Base-by-base conservation (phyloP, 2,797 vertebrate species). In the Sciaenops ocellatus region DNA sequence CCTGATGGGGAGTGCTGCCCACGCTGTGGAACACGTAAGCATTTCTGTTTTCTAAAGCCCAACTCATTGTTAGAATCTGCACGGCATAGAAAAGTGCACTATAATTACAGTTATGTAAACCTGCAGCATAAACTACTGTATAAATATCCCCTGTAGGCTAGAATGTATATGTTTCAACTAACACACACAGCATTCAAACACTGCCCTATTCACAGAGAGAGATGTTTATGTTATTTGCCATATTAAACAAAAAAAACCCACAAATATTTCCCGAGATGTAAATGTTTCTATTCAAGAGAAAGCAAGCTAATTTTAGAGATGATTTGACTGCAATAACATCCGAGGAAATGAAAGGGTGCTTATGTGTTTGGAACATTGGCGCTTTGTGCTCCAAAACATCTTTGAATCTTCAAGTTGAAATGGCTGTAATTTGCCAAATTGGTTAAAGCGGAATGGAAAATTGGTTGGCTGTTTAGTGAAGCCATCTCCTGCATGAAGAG, bases 1-100 rank as follows among this genome's bases (percentile, higher is more conserved):
- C 97, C 97, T 0, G 98, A 99, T 42, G 98, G 98, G 65, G 98
- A 99, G 89, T 99, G 98, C 94, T 99, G 98, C 88, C 98, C 98
- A 3, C 96, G 96, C 77, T 99, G 98, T 73, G 95, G 93, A 90
- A 94, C 93, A 64, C 96, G 98, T 99, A 96, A 97, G 98, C n/a
- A 78, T 63, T 80, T 82, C 42, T 71, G 28, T 59, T 67, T 50
- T 61, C 9, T 17, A 3, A 69, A 56, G 13, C 15, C 3, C 51
- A 56, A n/a, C n/a, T 73, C 26, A 18, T 70, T 70, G 24, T 66
- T 55, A 55, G 7, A 50, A 44, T 42, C 30, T 73, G n/a, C 60
- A 44, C 5, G 57, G 34, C 64, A 34, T 7, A 80, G 38, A 17
- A 60, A 75, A 59, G 55, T 51, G 59, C 55, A 55, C 42, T 41